These are phyloP conservation scores for Synergus umbraculus DNA, from an alignment of 2,888 invertebrate species.

Conservation along the genomic window DNA sequence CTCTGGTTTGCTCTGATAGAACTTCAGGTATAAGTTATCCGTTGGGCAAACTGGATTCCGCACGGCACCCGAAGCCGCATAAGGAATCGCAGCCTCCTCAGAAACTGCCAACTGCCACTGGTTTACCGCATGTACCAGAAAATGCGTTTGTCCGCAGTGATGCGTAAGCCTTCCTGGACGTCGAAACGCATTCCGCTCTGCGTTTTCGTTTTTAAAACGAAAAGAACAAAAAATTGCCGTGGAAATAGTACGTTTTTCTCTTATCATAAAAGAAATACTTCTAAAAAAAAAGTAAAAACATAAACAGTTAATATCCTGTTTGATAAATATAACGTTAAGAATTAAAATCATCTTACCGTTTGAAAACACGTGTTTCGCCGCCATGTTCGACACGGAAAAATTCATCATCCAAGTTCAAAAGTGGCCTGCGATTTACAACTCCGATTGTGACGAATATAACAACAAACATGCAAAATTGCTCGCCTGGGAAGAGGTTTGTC, in stretches of 20 bases:
- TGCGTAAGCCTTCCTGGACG: conserved; percentile 62
- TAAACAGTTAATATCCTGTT: too few species aligned
- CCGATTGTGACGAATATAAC: conserved; percentile 68
- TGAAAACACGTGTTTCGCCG: conserved; percentile 15
- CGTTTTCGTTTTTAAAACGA: conserved; percentile 2
- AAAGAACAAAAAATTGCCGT: not conserved
- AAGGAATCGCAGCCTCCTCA: conserved; percentile 53
- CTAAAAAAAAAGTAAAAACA: not conserved
- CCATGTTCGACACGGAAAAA: conserved; percentile 70
- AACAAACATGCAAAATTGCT: conserved; percentile 69
- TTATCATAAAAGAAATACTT: not conserved
- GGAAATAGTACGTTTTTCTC: not conserved
- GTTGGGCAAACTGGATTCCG: conserved; percentile 64
- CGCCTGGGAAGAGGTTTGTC: conserved; percentile 73
- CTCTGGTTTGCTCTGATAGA: too few species aligned
- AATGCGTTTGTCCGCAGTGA: conserved; percentile 69
- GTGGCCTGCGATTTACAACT: conserved; percentile 72
- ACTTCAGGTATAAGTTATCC: not conserved
- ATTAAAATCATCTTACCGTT: not conserved
- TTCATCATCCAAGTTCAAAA: conserved; percentile 72
- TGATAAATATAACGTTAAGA: too few species aligned
- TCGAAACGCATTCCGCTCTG: conserved; percentile 57
- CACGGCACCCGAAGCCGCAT: conserved; percentile 69
- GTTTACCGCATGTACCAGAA: conserved; percentile 51
- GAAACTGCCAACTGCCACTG: conserved; percentile 42